Evolutionary conservation across 53 echinoderm and acorn worm genomes (phyloP).

Genomic region (Pentamera pediparva): DNA sequence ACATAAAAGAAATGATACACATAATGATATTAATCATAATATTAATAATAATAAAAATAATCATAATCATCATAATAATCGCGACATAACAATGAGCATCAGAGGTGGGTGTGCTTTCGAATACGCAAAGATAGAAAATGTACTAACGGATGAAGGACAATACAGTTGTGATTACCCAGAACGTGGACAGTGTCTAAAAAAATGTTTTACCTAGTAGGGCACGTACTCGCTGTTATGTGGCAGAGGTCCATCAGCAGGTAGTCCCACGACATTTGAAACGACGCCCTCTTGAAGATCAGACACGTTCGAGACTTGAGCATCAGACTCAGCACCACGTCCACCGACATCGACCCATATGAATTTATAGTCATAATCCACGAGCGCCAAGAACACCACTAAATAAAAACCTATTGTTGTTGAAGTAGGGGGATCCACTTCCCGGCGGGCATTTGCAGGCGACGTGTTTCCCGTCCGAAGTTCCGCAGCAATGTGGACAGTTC

Average conservation of each 20-base stretch:
- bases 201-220: conserved; percentile 16
- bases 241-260: conserved; percentile 28
- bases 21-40: too few relatives aligned
- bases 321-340: conserved; percentile 20
- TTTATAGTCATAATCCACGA: conserved; percentile 23
- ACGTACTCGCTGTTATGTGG: conserved; percentile 18
- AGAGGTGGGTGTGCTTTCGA: too few relatives aligned
- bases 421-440: conserved; percentile 16
- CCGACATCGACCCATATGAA: conserved; percentile 15
- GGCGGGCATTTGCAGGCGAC: not conserved
- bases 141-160: too few relatives aligned
- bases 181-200: not conserved
- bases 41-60: too few relatives aligned
- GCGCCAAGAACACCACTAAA: conserved; percentile 18
- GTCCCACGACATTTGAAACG: not conserved
- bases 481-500: conserved; percentile 21
- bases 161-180: too few relatives aligned
- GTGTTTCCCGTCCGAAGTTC: conserved; percentile 20
- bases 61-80: too few relatives aligned
- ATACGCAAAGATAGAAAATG: too few relatives aligned
- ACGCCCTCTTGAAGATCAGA: conserved; percentile 17
- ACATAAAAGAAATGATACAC: too few relatives aligned
- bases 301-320: conserved; percentile 29
- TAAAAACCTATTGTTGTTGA: conserved; percentile 9
- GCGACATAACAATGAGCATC: too few relatives aligned